Evolutionary conservation across 2,888 invertebrate genomes (phyloP).

Genomic region (Graphium colonna): DNA sequence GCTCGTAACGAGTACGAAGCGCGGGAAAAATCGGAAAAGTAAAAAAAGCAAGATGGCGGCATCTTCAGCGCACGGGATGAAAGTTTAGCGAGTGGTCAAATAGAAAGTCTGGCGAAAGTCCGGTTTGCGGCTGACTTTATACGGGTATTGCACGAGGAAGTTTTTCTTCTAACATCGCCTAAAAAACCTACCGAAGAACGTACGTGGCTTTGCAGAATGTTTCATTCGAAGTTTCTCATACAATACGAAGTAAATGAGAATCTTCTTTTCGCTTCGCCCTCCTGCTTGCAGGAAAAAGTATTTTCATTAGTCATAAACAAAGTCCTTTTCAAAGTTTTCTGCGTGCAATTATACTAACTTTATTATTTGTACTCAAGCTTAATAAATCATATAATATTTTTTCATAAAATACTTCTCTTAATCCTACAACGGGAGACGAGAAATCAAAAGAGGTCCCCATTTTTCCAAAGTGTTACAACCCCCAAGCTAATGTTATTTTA

Average conservation of each 20-base stretch:
- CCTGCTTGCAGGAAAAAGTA: not conserved
- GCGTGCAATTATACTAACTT: not conserved
- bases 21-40: no score
- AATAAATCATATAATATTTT: no score
- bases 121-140: not conserved
- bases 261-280: not conserved
- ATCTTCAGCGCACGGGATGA: conserved; percentile 6
- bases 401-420: no score
- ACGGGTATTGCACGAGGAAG: conserved; percentile 6
- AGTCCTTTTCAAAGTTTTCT: not conserved
- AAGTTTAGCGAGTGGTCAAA: conserved; percentile 15
- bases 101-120: conserved; percentile 9
- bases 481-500: no score
- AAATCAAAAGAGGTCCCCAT: no score
- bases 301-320: not conserved
- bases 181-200: conserved; percentile 13
- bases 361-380: not conserved
- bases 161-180: conserved; percentile 12
- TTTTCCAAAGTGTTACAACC: no score
- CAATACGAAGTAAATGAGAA: not conserved
- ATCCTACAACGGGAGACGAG: no score
- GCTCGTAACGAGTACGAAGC: not conserved
- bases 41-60: not conserved
- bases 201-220: conserved; percentile 6
- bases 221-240: conserved; percentile 5